Conservation (phyloP, 2,888 invertebrate species). For the Carabus problematicus region DNA sequence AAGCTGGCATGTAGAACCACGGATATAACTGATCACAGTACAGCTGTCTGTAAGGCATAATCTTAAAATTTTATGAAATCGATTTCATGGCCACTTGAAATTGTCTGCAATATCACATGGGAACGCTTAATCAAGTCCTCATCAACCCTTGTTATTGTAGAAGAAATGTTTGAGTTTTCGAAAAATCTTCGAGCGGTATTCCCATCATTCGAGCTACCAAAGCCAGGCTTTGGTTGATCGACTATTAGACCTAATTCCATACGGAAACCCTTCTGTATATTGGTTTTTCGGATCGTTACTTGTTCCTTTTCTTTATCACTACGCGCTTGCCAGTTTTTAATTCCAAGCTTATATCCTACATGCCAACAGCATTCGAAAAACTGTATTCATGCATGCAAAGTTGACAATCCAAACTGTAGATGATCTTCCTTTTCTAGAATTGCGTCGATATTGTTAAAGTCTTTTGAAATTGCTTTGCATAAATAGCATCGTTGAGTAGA, state of each 20-base stretch:
- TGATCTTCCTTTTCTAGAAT: slow-evolving; percentile 32
- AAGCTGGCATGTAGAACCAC: slow-evolving; percentile 51
- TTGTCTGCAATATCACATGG: slow-evolving; percentile 46
- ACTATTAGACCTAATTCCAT: slow-evolving; percentile 44
- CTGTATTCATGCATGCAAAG: slow-evolving; percentile 51
- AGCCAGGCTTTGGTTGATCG: slow-evolving; percentile 47
- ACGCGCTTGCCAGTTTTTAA: slow-evolving; percentile 52
- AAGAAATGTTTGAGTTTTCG: slow-evolving; percentile 45
- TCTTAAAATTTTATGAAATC: slow-evolving; percentile 46
- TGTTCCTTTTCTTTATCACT: slow-evolving; percentile 45
- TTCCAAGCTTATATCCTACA: slow-evolving; percentile 49
- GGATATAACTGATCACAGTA: slow-evolving; percentile 46
- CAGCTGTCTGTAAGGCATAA: slow-evolving; percentile 38
- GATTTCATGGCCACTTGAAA: slow-evolving; percentile 47
- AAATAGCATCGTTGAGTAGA: slow-evolving; percentile 46
- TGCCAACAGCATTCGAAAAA: slow-evolving; percentile 51
- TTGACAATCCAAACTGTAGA: slow-evolving; percentile 48
- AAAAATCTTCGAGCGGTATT: slow-evolving; percentile 49
- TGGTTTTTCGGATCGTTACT: slow-evolving; percentile 45
- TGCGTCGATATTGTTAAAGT: slow-evolving; percentile 45
- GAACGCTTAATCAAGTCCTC: slow-evolving; percentile 47
- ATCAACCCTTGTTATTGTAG: slow-evolving; percentile 50
- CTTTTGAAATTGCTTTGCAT: slow-evolving; percentile 45
- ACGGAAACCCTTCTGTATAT: slow-evolving; percentile 44
- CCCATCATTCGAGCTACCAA: slow-evolving; percentile 48